phyloP scores from a whole-genome alignment of 2,797 vertebrate genomes.

The Crenichthys baileyi region DNA sequence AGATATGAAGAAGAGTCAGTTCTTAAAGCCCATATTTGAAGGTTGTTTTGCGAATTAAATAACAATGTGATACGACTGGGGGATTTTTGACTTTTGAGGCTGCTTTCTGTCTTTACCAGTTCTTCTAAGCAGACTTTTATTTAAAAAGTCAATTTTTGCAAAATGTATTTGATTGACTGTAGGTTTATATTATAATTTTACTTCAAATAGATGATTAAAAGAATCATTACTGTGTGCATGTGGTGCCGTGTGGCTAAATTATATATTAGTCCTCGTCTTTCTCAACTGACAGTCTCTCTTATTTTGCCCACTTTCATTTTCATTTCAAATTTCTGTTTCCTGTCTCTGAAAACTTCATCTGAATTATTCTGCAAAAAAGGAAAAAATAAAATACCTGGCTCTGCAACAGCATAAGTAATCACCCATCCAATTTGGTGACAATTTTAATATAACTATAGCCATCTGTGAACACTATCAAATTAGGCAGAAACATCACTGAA shows the following conservation, averaged over 20 bases:
- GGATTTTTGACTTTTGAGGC: constrained; percentile 1
- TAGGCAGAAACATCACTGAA: constrained; percentile 54
- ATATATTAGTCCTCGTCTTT: constrained; percentile 53
- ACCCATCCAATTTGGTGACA: constrained; percentile 43
- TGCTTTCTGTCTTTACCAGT: neutral
- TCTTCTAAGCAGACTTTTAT: neutral
- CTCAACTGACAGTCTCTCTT: constrained; percentile 68
- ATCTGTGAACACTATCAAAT: constrained; percentile 71
- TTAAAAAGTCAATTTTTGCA: neutral
- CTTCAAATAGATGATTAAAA: constrained; percentile 30
- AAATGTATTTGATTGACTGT: constrained; percentile 8
- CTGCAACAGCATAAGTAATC: constrained; percentile 81
- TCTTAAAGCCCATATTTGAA: constrained; percentile 34
- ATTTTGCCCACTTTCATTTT: constrained; percentile 86
- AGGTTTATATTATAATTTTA: constrained; percentile 23
- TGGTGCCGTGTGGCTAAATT: constrained; percentile 35
- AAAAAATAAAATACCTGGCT: constrained; percentile 70
- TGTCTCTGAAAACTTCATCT: constrained; percentile 87
- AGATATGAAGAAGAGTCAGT: constrained; percentile 14
- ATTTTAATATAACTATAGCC: constrained; percentile 62
- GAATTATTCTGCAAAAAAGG: constrained; percentile 78
- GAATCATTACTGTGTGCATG: constrained; percentile 32
- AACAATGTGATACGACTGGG: neutral
- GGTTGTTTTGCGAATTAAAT: neutral
- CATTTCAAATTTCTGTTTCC: constrained; percentile 92